Evolutionary conservation across 2,113 vertebrate species (phyloP).

Genomic region (Pterocles gutturalis): DNA sequence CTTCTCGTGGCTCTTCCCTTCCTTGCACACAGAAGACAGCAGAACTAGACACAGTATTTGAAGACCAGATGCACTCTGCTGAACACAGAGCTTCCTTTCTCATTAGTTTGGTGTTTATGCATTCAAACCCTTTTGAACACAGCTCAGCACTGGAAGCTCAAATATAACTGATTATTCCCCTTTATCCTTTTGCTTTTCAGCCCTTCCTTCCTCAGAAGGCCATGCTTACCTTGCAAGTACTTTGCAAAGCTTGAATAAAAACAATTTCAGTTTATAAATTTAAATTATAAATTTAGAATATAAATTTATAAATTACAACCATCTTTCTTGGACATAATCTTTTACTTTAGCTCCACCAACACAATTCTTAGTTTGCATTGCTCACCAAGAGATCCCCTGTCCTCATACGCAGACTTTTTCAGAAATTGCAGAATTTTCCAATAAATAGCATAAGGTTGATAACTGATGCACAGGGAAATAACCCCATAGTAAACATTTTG

Average conservation of each 20-base stretch:
- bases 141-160: background rate
- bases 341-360: background rate
- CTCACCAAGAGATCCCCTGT: background rate
- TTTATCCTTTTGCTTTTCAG: background rate
- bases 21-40: background rate
- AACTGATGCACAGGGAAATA: background rate
- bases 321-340: background rate
- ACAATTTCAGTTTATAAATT: too few species aligned
- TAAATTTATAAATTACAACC: background rate
- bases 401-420: background rate
- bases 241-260: too few species aligned
- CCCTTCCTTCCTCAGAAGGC: background rate
- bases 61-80: background rate
- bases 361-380: background rate
- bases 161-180: background rate
- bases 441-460: background rate
- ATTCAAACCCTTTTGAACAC: background rate
- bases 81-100: background rate
- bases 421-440: background rate
- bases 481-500: background rate
- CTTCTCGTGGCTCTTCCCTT: background rate
- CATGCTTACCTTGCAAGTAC: background rate
- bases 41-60: background rate
- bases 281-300: too few species aligned
- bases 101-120: background rate